These are phyloP conservation scores for Grantiella picta DNA, from an alignment of 2,113 vertebrate genomes.

Conservation along the genomic window DNA sequence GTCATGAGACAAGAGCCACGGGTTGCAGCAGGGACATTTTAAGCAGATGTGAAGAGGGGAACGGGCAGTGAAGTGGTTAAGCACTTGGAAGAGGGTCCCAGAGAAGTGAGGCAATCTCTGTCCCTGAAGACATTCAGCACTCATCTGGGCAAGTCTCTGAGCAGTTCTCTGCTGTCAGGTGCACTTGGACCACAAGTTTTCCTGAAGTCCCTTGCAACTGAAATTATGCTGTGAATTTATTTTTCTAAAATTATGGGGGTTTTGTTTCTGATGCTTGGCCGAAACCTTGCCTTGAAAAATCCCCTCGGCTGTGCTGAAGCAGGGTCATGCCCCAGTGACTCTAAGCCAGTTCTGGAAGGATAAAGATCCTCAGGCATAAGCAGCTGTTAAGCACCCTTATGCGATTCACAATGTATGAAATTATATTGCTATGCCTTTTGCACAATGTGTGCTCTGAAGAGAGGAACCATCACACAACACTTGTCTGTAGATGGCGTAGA, in stretches of 20 bases:
- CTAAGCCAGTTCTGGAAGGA: neutral
- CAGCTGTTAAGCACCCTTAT: neutral
- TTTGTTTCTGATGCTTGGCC: neutral
- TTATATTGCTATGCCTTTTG: neutral
- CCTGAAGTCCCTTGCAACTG: neutral
- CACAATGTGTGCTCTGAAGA: neutral
- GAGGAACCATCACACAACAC: neutral
- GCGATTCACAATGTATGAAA: neutral
- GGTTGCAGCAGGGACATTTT: neutral
- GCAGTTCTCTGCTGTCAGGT: neutral
- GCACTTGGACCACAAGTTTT: neutral
- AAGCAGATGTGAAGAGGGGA: neutral
- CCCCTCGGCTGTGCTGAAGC: neutral
- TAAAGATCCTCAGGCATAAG: neutral
- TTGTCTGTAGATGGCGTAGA: neutral
- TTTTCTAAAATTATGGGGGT: neutral
- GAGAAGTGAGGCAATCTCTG: neutral
- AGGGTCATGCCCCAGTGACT: neutral
- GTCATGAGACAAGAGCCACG: accelerated
- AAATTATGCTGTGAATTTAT: neutral
- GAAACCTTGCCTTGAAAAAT: neutral
- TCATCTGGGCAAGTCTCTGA: neutral
- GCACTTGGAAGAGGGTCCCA: neutral
- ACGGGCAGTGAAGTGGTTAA: neutral
- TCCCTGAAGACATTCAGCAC: neutral